Evolutionary conservation across 2,113 vertebrate genomes (phyloP), one percentile per base, ranked within the genome.

Genomic region (Vulpes lagopus): DNA sequence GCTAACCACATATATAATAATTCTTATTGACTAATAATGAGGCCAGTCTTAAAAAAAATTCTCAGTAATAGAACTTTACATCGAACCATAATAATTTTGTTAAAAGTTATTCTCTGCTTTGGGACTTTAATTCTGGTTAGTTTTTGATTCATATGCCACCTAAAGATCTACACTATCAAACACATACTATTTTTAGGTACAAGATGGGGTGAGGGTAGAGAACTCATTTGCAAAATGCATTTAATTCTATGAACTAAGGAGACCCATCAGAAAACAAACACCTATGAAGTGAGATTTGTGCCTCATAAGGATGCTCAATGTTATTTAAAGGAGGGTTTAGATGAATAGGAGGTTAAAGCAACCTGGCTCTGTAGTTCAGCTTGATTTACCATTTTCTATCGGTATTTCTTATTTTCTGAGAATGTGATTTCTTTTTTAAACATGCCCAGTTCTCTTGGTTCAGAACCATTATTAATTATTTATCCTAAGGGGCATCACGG

Each of bases 1-100:
- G 94, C 91, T 79, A 84, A 57, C 59, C 43, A 67, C 89, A 89
- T 85, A 78, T 86, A 82, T 79, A 96, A 96, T 96, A 96, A 95
- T 96, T 97, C 89, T 89, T 86, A 86, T 65, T 97, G 88, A 96
- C 87, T 95, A 90, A 97, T 73, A 92, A 97, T 73, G 87, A 97
- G 81, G 51, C 91, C 69, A 73, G 79, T 78, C 69, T 97, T 43
- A 43, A 86, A 85, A 88, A 82, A 35, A n/a, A 90, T 96, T 97
- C 96, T 89, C 69, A 97, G 92, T 94, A 94, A 96, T 85, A 90
- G 69, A 92, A 92, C 90, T 96, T 94, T 91, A 94, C 49, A 35
- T 69, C 79, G 23, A 94, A 87, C 71, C 67, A 1, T 69, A 95
- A 94, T 27, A 91, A 74, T 92, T 96, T 95, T 95, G 59, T 79